These are phyloP conservation scores for Potamilus streckersoni DNA, from an alignment of 1,140 invertebrate species.

Conservation along the genomic window DNA sequence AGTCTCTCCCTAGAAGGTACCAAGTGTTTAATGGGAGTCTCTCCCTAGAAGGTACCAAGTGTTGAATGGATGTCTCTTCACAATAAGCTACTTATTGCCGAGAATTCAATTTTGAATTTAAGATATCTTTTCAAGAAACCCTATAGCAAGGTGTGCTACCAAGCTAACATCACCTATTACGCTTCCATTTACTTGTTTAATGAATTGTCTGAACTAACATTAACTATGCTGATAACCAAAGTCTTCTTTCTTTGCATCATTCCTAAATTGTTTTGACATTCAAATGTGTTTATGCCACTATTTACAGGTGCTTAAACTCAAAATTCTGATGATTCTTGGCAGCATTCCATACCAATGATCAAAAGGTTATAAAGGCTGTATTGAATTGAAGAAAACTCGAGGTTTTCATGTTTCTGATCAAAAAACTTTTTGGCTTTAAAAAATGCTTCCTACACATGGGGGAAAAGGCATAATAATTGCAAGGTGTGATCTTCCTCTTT, in stretches of 20 bases:
- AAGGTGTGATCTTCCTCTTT: neutral
- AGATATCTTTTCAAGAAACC: no score
- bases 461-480: neutral
- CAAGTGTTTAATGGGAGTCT: no score
- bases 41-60: no score
- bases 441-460: neutral
- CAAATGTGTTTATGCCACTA: slow-evolving; percentile 12
- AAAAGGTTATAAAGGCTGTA: neutral
- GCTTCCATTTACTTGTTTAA: slow-evolving; percentile 4
- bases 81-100: no score
- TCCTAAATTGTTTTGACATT: slow-evolving; percentile 4
- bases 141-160: no score
- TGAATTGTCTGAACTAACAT: slow-evolving; percentile 1
- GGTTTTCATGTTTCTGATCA: neutral
- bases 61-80: no score
- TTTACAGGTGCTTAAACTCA: neutral
- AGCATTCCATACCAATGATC: neutral
- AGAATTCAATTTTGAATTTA: no score
- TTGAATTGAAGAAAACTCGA: neutral
- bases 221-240: slow-evolving; percentile 1
- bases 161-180: no score
- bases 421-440: neutral
- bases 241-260: neutral
- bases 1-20: no score
- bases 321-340: neutral